Evolutionary conservation across 2,888 invertebrate species (phyloP).

Genomic region (Nowickia ferox): DNA sequence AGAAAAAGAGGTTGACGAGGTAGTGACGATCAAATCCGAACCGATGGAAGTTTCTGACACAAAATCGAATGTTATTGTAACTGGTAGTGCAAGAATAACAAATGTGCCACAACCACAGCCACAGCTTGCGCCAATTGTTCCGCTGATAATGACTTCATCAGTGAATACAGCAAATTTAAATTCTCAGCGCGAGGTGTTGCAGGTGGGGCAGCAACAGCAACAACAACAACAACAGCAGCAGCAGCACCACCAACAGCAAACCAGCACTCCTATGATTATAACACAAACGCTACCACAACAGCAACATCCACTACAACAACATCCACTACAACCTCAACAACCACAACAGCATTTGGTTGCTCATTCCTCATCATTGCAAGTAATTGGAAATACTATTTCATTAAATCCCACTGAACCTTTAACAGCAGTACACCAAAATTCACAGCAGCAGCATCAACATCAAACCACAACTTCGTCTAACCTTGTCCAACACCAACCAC

Average conservation of each 20-base stretch:
- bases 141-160: conserved; percentile 65
- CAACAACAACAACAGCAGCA: conserved; percentile 64
- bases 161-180: conserved; percentile 53
- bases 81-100: conserved; percentile 52
- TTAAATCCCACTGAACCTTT: conserved; percentile 65
- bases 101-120: conserved; percentile 61
- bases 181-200: conserved; percentile 51
- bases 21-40: conserved; percentile 61
- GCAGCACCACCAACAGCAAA: conserved; percentile 65
- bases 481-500: conserved; percentile 72
- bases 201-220: conserved; percentile 63
- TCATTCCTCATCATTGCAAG: conserved; percentile 69
- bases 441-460: conserved; percentile 71
- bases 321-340: conserved; percentile 55
- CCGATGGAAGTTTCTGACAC: conserved; percentile 61
- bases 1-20: conserved; percentile 26
- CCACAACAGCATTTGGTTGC: conserved; percentile 66
- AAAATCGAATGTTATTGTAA: conserved; percentile 52
- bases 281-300: conserved; percentile 66
- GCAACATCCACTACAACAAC: conserved; percentile 70
- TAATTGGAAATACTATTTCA: conserved; percentile 69
- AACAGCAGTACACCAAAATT: conserved; percentile 73
- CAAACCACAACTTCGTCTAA: conserved; percentile 68
- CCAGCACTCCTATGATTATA: conserved; percentile 56
- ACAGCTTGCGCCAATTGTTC: conserved; percentile 39